These are phyloP conservation scores for Lemur catta DNA, from an alignment of 2,797 vertebrate species.

Conservation along the genomic window DNA sequence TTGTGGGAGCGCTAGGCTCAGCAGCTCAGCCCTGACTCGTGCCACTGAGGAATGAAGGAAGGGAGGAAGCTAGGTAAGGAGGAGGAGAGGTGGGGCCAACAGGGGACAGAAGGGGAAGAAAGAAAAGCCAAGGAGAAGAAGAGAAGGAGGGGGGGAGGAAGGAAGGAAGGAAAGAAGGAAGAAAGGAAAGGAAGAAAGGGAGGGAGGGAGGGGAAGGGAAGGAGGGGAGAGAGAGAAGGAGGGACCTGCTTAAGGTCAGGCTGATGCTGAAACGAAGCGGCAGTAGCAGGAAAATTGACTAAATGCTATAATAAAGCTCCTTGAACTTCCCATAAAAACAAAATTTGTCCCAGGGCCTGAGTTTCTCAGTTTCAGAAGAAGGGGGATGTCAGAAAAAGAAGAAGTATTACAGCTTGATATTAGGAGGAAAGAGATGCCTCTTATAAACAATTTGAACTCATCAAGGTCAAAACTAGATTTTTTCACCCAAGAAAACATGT, in stretches of 20 bases:
- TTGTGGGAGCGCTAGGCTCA: neutral
- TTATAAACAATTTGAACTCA: neutral
- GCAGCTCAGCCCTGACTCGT: neutral
- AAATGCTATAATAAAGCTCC: neutral
- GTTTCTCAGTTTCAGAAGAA: neutral
- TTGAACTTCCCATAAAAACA: neutral
- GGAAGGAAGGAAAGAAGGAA: accelerated
- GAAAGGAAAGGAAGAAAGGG: accelerated
- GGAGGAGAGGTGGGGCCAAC: neutral
- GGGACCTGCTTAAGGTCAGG: neutral
- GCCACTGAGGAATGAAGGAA: neutral
- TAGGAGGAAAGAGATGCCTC: neutral
- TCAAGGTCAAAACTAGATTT: neutral
- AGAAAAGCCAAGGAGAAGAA: neutral
- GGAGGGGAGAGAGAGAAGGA: accelerated
- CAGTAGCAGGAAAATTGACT: neutral
- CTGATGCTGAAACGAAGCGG: neutral
- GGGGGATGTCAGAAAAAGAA: neutral
- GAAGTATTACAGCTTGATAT: neutral
- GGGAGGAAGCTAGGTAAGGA: neutral
- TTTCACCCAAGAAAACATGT: neutral
- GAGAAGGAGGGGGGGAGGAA: neutral
- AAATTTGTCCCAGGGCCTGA: neutral
- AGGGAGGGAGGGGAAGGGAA: accelerated
- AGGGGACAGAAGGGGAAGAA: too few species aligned